Conservation (phyloP, 2,113 vertebrate genomes). For the Heterotis niloticus region DNA sequence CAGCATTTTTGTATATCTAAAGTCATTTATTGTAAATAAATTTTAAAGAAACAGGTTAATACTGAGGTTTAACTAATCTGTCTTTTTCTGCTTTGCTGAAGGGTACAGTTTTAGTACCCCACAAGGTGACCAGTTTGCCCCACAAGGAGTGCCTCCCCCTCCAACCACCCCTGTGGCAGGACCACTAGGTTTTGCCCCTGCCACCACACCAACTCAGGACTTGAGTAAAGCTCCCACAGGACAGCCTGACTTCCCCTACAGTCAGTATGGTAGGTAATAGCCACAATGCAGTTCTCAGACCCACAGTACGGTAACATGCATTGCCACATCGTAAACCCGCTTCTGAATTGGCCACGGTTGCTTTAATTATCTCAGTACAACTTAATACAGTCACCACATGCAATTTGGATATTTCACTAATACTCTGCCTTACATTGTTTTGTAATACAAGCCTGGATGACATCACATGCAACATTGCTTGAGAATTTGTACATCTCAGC, state of each 20-base stretch:
- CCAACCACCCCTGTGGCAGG: constrained; percentile 87
- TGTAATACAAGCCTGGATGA: constrained; percentile 19
- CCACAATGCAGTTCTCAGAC: constrained; percentile 31
- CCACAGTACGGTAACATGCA: constrained; percentile 33
- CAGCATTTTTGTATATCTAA: background rate
- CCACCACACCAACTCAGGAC: constrained; percentile 94
- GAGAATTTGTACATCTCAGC: constrained; percentile 42
- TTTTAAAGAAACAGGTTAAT: background rate
- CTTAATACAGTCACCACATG: constrained; percentile 25
- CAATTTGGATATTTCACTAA: constrained; percentile 48
- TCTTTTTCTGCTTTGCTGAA: constrained; percentile 43
- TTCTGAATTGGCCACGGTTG: too few species aligned
- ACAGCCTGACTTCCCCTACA: constrained; percentile 93
- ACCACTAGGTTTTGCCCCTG: constrained; percentile 86
- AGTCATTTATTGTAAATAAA: background rate
- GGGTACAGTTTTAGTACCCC: constrained; percentile 93
- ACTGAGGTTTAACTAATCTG: background rate
- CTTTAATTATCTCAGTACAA: background rate
- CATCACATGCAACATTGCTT: constrained; percentile 54
- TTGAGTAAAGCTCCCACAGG: constrained; percentile 92
- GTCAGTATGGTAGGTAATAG: constrained; percentile 90
- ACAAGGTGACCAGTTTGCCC: constrained; percentile 91
- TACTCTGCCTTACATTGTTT: constrained; percentile 49
- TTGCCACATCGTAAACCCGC: background rate
- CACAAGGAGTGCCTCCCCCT: constrained; percentile 85